These are phyloP conservation scores for Eristalis pertinax DNA, from an alignment of 2,888 invertebrate genomes.

Conservation along the genomic window DNA sequence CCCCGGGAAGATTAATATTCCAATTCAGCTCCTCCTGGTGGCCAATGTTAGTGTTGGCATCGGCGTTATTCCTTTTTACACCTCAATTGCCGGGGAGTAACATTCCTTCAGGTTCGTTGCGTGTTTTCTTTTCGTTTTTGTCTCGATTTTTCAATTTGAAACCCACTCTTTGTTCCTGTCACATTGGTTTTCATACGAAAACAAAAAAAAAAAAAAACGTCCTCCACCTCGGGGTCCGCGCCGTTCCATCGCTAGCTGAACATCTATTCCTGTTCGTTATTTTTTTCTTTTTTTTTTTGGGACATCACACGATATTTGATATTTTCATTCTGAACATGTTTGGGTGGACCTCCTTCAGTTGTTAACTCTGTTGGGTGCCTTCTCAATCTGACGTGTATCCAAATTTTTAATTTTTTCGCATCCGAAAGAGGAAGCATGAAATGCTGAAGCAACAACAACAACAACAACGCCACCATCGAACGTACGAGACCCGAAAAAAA, in stretches of 20 bases:
- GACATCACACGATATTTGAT: constrained; percentile 62
- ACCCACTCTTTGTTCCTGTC: constrained; percentile 14
- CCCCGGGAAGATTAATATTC: neutral
- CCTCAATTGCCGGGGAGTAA: neutral
- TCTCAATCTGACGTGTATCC: constrained; percentile 66
- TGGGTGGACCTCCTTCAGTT: constrained; percentile 58
- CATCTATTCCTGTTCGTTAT: constrained; percentile 10
- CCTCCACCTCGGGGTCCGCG: neutral
- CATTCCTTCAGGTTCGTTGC: neutral
- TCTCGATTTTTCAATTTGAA: neutral
- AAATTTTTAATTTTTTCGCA: constrained; percentile 65
- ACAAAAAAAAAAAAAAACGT: constrained; percentile 28
- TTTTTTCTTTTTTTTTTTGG: neutral
- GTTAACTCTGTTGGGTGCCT: constrained; percentile 64
- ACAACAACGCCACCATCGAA: neutral
- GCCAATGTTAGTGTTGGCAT: neutral
- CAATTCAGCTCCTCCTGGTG: neutral
- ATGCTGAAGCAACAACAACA: constrained; percentile 16
- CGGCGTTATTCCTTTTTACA: neutral
- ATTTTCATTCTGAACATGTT: constrained; percentile 62
- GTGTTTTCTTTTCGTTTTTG: neutral
- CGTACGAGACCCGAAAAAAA: neutral
- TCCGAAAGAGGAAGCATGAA: constrained; percentile 58
- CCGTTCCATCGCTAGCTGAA: constrained; percentile 30
- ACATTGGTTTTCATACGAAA: constrained; percentile 37